phyloP scores from a whole-genome alignment of 2,888 invertebrate genomes.

The Kryphioiulus occultus region DNA sequence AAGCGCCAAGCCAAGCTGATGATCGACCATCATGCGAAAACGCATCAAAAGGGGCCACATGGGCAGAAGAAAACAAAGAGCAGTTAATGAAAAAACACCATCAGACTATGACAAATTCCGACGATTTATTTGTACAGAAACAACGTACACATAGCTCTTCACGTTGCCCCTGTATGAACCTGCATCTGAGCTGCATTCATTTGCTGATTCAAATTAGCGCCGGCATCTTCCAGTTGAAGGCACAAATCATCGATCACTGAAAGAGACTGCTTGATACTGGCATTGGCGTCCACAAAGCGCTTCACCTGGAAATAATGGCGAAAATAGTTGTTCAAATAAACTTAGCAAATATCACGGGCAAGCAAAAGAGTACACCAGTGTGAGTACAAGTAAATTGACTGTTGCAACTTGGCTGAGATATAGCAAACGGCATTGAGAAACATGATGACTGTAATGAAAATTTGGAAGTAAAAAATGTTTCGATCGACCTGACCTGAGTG shows the following conservation, averaged over 20 bases:
- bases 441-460: too few species aligned
- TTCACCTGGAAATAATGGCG: slow-evolving; percentile 27
- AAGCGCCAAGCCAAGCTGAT: slow-evolving; percentile 49
- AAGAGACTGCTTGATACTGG: not conserved
- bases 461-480: too few species aligned
- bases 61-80: slow-evolving; percentile 43
- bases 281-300: slow-evolving; percentile 5
- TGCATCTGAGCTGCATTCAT: not conserved
- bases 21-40: slow-evolving; percentile 48
- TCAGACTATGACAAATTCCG: not conserved
- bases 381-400: too few species aligned
- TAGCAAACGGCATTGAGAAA: too few species aligned
- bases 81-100: not conserved
- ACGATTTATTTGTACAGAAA: not conserved
- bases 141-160: not conserved
- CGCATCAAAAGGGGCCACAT: slow-evolving; percentile 47
- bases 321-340: not conserved
- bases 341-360: not conserved
- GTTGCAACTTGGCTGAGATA: too few species aligned
- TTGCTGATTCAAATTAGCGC: not conserved
- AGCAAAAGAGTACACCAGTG: too few species aligned
- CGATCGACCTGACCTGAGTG: too few species aligned
- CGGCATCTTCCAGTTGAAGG: slow-evolving; percentile 24
- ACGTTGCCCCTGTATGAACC: not conserved
- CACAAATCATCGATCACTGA: not conserved